Conservation (phyloP, 2,797 vertebrate species). For the Acridotheres tristis region DNA sequence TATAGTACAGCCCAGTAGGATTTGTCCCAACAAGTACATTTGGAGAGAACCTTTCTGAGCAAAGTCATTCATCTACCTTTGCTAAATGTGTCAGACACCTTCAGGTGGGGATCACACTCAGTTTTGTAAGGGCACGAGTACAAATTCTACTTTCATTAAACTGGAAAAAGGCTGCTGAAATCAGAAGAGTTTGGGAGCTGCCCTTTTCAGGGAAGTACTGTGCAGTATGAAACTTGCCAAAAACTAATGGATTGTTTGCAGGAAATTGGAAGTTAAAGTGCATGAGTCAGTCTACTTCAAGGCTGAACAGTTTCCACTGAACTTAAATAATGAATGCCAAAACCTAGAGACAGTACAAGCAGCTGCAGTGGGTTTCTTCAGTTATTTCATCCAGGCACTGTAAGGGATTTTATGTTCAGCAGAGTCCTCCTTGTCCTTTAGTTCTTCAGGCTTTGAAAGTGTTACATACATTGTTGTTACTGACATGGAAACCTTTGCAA, state of each 20-base stretch:
- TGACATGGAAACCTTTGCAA: background rate
- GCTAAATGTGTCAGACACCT: background rate
- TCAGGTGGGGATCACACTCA: background rate
- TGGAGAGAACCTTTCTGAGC: background rate
- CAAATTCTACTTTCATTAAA: slow-evolving; percentile 1
- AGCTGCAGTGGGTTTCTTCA: slow-evolving; percentile 13
- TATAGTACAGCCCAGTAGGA: background rate
- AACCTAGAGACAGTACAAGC: slow-evolving; percentile 49
- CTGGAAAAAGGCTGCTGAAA: background rate
- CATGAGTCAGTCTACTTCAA: slow-evolving; percentile 77
- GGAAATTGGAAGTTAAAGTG: slow-evolving; percentile 77
- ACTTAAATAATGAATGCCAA: slow-evolving; percentile 76
- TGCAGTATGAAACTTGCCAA: slow-evolving; percentile 63
- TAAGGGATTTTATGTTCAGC: background rate
- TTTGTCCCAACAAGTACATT: background rate
- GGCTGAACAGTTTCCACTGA: slow-evolving; percentile 73
- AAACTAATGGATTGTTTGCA: slow-evolving; percentile 73
- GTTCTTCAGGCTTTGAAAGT: background rate
- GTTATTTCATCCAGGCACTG: background rate
- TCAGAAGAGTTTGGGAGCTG: background rate
- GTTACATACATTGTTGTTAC: background rate
- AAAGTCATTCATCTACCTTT: background rate
- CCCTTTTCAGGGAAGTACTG: slow-evolving; percentile 53
- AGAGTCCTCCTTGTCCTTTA: background rate
- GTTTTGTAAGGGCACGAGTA: background rate